These are phyloP conservation scores for Huso huso DNA, from an alignment of 2,797 vertebrate species.

Conservation along the genomic window DNA sequence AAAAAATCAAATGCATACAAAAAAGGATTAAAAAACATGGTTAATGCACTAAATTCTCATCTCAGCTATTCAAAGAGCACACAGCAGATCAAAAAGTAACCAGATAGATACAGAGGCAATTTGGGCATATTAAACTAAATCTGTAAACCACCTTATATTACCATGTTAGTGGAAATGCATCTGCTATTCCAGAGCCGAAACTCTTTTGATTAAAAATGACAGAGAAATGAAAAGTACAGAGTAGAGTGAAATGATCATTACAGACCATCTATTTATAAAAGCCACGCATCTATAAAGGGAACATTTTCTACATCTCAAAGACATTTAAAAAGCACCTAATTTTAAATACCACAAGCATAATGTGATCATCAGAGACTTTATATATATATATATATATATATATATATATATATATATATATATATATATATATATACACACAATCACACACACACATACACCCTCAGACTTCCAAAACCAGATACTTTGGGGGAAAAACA, in stretches of 20 bases:
- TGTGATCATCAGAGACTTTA: slow-evolving; percentile 2
- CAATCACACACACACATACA: background rate
- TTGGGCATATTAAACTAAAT: background rate
- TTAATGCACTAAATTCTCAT: too few species aligned
- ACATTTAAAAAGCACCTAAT: slow-evolving; percentile 8
- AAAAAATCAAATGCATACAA: too few species aligned
- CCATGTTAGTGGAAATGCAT: slow-evolving; percentile 3
- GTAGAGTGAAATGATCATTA: slow-evolving; percentile 1
- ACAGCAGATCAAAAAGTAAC: too few species aligned
- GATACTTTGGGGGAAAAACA: background rate
- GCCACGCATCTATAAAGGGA: slow-evolving; percentile 2
- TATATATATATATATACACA: too few species aligned
- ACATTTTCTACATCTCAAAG: slow-evolving; percentile 1
- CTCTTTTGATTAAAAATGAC: background rate
- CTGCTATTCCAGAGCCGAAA: background rate
- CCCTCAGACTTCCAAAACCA: background rate
- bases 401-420: too few species aligned
- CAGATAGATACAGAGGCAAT: too few species aligned
- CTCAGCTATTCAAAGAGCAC: too few species aligned
- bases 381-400: too few species aligned
- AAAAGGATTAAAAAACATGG: too few species aligned
- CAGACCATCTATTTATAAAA: slow-evolving; percentile 12
- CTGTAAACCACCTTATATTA: background rate
- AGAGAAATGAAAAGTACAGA: background rate
- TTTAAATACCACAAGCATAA: slow-evolving; percentile 9